Base-by-base conservation (phyloP, 1,140 invertebrate species). In the Parasteatoda tepidariorum region DNA sequence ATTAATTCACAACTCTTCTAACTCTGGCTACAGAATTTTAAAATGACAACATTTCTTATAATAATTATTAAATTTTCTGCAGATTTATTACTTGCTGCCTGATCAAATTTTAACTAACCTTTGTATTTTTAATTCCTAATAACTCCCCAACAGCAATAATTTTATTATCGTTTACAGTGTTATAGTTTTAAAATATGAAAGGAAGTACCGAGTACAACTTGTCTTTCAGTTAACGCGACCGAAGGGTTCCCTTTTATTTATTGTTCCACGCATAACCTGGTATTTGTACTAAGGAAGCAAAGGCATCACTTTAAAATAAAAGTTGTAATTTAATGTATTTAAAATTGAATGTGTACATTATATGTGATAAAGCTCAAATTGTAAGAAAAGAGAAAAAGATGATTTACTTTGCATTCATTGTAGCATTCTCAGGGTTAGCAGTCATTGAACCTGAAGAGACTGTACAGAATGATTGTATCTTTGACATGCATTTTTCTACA, bases 331-430 rank as follows among this genome's bases (percentile, higher is more conserved):
- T 67, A 67, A 48, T 82, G 78, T 68, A 82, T 61, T 54, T 82
- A n/a, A 48, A 2, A 48, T 48, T 48, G 9, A 13, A 48, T 48
- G 38, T 48, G 71, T 38, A 41, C 68, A 31, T 79, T 68, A 55
- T 79, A 61, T 82, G 78, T 82, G 78, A 82, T 82, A 82, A 79
- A 71, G 78, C 78, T 82, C 78, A 82, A 82, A 71, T 34, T 79
- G 62, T 79, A 79, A 79, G 28, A 70, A 61, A 61, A 38, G 15
- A 31, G 41, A 70, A 59, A 90, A 86, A 84, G 83, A 70, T 34
- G 28, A 57, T 74, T 83, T 38, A 66, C 73, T n/a, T n/a, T n/a
- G 30, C 18, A 74, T 66, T 83, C 59, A 73, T 55, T 66, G 81
- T 66, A 74, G 70, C 34, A 74, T 74, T 4, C 70, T 74, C 70